A percentile compares a stretch with the other conserved stretches of the same genome.
Conservation (phyloP, 2,797 vertebrate genomes). For the Stomatorhinus walkeri region DNA sequence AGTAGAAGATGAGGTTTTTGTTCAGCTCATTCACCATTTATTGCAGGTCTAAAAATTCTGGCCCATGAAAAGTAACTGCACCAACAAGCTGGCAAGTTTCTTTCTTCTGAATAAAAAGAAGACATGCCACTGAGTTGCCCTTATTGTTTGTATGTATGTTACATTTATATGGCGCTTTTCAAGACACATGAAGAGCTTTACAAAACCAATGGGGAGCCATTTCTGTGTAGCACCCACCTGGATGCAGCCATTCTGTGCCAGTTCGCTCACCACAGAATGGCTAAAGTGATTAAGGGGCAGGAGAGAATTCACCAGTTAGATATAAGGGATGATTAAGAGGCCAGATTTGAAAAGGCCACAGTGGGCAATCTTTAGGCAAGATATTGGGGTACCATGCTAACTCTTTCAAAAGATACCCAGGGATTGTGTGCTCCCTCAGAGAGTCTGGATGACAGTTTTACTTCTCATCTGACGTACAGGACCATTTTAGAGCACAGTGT, state of each 20-base stretch:
- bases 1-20: not conserved
- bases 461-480: not conserved
- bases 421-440: not conserved
- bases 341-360: not conserved
- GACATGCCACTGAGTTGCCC: not conserved
- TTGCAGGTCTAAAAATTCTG: not conserved
- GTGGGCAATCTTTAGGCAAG: not conserved
- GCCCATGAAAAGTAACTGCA: not conserved
- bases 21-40: not conserved
- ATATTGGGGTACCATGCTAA: not conserved
- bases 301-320: not conserved
- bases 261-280: not conserved
- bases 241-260: not conserved
- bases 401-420: not conserved
- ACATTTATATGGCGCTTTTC: not conserved
- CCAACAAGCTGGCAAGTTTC: not conserved
- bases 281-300: not conserved
- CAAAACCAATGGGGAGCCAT: not conserved
- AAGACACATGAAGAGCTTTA: not conserved
- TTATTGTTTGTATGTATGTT: not conserved
- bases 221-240: not conserved
- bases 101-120: not conserved
- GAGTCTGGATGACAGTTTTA: not conserved
- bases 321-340: not conserved
- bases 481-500: not conserved